Evolutionary conservation across 2,797 vertebrate genomes (phyloP).

Genomic region (Halcyon smyrnensis): DNA sequence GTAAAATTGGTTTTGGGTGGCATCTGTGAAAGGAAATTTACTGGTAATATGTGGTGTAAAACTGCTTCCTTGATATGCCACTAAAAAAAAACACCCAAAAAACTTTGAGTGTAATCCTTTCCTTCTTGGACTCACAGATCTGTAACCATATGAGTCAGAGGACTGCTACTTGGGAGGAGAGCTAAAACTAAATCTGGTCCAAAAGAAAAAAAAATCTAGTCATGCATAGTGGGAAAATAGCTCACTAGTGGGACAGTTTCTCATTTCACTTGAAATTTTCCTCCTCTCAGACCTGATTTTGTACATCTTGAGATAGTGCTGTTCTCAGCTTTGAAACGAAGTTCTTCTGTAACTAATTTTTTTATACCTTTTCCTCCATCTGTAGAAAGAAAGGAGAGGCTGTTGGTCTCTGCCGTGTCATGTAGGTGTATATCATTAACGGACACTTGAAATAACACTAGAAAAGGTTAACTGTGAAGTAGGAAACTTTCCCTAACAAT

Average conservation of each 20-base stretch:
- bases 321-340: neutral
- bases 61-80: neutral
- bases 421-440: neutral
- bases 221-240: neutral
- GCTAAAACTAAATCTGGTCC: neutral
- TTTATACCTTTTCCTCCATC: neutral
- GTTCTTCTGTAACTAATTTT: neutral
- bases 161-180: neutral
- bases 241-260: neutral
- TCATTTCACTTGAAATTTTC: neutral
- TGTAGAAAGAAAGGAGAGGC: neutral
- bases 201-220: neutral
- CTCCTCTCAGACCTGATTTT: neutral
- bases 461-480: neutral
- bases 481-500: neutral
- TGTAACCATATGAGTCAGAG: conserved; percentile 34
- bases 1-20: neutral
- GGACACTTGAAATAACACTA: neutral
- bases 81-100: neutral
- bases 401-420: neutral
- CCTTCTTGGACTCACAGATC: neutral
- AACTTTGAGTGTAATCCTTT: conserved; percentile 14
- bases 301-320: neutral
- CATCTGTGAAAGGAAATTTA: neutral
- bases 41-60: neutral